Base-by-base conservation (phyloP, 1,140 invertebrate genomes). In the Formica selysi region DNA sequence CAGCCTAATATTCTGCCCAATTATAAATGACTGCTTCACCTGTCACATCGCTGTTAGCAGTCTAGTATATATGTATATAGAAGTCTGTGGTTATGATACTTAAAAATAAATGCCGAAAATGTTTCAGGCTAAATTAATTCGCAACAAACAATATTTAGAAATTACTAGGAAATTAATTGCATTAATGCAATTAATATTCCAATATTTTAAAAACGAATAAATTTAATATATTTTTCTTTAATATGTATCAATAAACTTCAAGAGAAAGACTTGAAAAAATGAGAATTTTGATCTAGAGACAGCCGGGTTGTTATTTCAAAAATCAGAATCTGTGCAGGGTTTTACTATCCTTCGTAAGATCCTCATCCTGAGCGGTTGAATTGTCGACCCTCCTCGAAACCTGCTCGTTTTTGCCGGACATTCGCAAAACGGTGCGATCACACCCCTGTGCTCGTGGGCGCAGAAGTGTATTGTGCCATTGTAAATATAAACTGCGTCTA, bases 391-490 rank as follows among this genome's bases (percentile, higher is more conserved):
- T 59, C 48, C 65, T 67, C 79, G 78, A 87, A 90, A 88, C 89
- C 85, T 91, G 86, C 85, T 71, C 79, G 86, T 86, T 87, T 81
- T 81, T 74, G 51, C 10, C 51, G 67, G 76, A 83, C 32, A 74
- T 44, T 88, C 90, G 87, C 90, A 91, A 92, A 48, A 81, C 87
- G 91, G 70, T 76, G 38, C 65, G 70, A 85, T 83, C 79, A 81
- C 87, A 86, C 90, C 76, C 88, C 85, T 86, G 81, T 81, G 41
- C 44, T 1, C 74, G 59, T 83, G 79, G 79, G 79, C 79, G 87
- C 89, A 93, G 92, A 91, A 93, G 88, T 91, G 86, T 71, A 93
- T 93, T 94, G 91, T 91, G 81, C 91, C 67, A 93, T 93, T 93
- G 93, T 92, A 93, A 90, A 92, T 93, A 93, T 90, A 91, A 91